Percentiles rank a stretch among this genome's conserved stretches.
Evolutionary conservation across 2,888 invertebrate genomes (phyloP).

Genomic region (Spisula solida): DNA sequence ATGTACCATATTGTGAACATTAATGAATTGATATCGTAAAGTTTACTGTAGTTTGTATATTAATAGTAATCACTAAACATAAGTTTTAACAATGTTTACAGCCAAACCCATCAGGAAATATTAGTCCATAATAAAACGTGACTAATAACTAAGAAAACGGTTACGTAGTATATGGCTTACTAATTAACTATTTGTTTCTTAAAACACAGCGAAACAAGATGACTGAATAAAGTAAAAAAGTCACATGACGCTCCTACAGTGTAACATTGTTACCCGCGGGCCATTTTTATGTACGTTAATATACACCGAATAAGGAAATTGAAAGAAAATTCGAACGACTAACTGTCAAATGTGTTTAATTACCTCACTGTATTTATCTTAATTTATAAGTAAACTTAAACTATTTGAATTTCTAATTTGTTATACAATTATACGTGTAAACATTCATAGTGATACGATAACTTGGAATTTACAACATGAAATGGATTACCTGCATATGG

Average conservation of each 20-base stretch:
- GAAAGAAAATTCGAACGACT: not conserved
- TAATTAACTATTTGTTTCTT: not conserved
- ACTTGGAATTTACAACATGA: not conserved
- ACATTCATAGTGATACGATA: not conserved
- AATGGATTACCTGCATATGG: not conserved
- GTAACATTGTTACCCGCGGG: not conserved
- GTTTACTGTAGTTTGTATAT: too few species aligned
- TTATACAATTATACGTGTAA: not conserved
- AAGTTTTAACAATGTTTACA: too few species aligned
- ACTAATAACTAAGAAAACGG: not conserved
- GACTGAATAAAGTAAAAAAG: not conserved
- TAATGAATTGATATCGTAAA: too few species aligned
- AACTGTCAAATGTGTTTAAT: not conserved
- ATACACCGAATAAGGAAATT: not conserved
- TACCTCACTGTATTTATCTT: not conserved
- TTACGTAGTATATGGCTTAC: not conserved
- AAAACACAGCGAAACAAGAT: not conserved
- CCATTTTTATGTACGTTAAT: not conserved
- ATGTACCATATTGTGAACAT: too few species aligned
- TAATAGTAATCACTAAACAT: too few species aligned
- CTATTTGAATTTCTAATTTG: not conserved
- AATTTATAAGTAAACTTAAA: not conserved
- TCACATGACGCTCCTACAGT: not conserved
- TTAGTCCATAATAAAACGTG: not conserved
- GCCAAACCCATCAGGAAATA: too few species aligned